Evolutionary conservation across 2,888 invertebrate genomes (phyloP).

Genomic region (Tetrapedia diversipes): DNA sequence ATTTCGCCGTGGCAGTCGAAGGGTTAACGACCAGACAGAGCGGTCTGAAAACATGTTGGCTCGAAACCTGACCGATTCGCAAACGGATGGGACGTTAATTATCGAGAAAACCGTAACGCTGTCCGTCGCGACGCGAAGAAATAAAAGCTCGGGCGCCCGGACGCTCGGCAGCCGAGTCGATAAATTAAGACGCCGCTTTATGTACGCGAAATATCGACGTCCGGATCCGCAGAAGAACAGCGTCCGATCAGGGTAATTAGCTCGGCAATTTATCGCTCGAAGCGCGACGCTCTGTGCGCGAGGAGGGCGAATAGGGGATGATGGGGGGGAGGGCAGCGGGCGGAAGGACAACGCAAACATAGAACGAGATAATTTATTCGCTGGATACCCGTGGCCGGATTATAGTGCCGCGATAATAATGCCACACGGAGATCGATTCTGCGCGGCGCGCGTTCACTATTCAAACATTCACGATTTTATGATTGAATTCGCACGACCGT

Average conservation of each 20-base stretch:
- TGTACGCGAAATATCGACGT: background rate
- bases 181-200: conserved; percentile 39
- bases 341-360: conserved; percentile 31
- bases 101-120: too few species aligned
- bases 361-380: conserved; percentile 52
- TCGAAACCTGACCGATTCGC: too few species aligned
- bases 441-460: conserved; percentile 24
- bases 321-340: background rate
- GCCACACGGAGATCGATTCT: conserved; percentile 33
- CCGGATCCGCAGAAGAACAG: conserved; percentile 27
- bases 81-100: too few species aligned
- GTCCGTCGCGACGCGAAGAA: background rate
- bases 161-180: background rate
- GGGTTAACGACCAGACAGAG: too few species aligned
- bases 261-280: conserved; percentile 26
- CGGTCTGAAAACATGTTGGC: too few species aligned
- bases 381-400: conserved; percentile 4
- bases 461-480: conserved; percentile 65
- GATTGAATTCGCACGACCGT: conserved; percentile 55
- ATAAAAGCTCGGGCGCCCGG: background rate
- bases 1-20: too few species aligned
- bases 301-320: background rate
- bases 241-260: conserved; percentile 42
- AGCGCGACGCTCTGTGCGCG: background rate
- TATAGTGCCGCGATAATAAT: conserved; percentile 36